Evolutionary conservation across 2,888 invertebrate genomes (phyloP), one percentile per base, ranked within the genome.

Genomic region (Cephus runcator): DNA sequence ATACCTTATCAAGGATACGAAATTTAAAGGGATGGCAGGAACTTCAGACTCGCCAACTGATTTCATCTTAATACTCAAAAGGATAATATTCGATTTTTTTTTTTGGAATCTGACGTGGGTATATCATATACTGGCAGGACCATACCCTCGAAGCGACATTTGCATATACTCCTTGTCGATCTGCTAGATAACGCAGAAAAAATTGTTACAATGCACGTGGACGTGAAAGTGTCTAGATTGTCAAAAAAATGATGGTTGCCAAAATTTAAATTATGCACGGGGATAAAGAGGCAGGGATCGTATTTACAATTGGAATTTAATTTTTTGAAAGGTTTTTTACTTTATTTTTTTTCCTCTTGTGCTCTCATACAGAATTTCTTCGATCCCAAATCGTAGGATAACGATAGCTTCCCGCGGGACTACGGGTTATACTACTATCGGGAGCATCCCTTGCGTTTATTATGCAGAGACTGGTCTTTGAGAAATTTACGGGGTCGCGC

Each of bases 401-500:
- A 15, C 56, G 56, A 56, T 23, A 23, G 6, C 23, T 2, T 56
- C 56, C 56, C 56, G 23, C 1, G 56, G 56, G 56, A 56, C 0
- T 23, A 56, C 15, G 9, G 2, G 56, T 23, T 56, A 9, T 56
- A 9, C 56, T 12, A 31, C 71, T 23, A 34, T 31, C 12, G 15
- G 23, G 35, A 30, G 23, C 34, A 15, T 74, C 34, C 35, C 35
- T 40, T 69, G 2, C 75, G 34, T 78, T n/a, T 73, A 76, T 78
- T 73, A 78, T 78, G 78, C 73, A 78, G 75, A 73, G 69, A 56
- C 69, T 68, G 78, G 36, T 78, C 73, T 78, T 56, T 56, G 23
- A 76, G 78, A 78, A 76, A 78, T 76, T 78, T 76, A 78, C 75
- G 76, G 78, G 78, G 78, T 78, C 76, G 75, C 78, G 78, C 73